phyloP scores from a whole-genome alignment of 2,888 invertebrate genomes.

The Netelia inedita region DNA sequence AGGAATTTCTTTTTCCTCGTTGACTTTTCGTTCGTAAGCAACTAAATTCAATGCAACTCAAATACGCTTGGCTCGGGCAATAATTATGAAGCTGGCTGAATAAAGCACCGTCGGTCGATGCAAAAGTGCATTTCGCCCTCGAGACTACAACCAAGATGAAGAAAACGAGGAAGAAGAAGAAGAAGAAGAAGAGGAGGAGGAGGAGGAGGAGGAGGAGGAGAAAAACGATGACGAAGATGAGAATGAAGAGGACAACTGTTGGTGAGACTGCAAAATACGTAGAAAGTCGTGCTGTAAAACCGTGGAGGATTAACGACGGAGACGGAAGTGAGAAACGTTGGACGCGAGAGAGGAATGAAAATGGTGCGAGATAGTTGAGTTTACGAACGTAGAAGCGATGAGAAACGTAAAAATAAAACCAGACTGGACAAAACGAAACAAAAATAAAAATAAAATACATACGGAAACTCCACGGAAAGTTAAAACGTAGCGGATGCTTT shows the following conservation, averaged over 20 bases:
- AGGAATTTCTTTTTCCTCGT: no score
- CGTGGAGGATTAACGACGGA: constrained; percentile 35
- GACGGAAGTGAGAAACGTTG: constrained; percentile 13
- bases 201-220: not conserved
- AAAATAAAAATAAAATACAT: constrained; percentile 13
- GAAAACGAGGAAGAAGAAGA: not conserved
- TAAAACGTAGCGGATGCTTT: not conserved
- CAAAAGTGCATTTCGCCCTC: constrained; percentile 27
- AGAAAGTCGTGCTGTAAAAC: constrained; percentile 25
- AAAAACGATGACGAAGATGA: constrained; percentile 8
- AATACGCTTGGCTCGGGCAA: not conserved
- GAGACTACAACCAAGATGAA: not conserved
- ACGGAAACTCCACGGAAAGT: not conserved
- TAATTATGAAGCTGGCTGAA: constrained; percentile 40
- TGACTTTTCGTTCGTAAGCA: not conserved
- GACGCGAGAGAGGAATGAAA: constrained; percentile 8
- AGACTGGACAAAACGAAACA: not conserved
- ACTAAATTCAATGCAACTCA: constrained; percentile 28
- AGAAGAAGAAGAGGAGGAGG: not conserved
- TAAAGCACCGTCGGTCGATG: constrained; percentile 20
- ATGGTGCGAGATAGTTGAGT: not conserved
- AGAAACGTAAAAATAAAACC: not conserved
- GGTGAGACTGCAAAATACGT: constrained; percentile 19
- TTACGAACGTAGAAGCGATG: constrained; percentile 2
- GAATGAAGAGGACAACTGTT: constrained; percentile 41